These are phyloP conservation scores for Sinosuthora webbiana DNA, from an alignment of 2,113 vertebrate genomes.

Conservation along the genomic window DNA sequence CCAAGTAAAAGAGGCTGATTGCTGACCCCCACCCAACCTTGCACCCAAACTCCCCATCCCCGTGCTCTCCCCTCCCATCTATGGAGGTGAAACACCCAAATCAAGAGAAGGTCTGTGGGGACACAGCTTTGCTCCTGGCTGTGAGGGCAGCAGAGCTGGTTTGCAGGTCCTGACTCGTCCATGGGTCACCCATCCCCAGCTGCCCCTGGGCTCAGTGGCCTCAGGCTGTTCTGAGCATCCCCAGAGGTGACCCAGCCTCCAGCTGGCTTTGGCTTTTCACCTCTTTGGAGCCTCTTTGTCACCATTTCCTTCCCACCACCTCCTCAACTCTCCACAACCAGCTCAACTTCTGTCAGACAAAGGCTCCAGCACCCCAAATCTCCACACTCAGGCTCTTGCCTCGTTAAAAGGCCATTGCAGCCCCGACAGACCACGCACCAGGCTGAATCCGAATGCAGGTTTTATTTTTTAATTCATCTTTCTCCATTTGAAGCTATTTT, in stretches of 20 bases:
- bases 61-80: not conserved
- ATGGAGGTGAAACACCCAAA: not conserved
- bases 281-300: not conserved
- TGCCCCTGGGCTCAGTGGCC: fast-evolving
- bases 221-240: not conserved
- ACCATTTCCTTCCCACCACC: not conserved
- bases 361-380: not conserved
- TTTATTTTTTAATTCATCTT: constrained; percentile 78
- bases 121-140: not conserved
- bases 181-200: not conserved
- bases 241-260: not conserved
- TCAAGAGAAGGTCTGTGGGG: not conserved
- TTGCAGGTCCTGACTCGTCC: fast-evolving
- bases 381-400: fast-evolving
- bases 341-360: not conserved
- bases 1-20: not conserved
- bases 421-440: not conserved
- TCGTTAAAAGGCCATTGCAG: not conserved
- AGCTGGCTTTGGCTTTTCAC: not conserved
- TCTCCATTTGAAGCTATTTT: constrained; percentile 85
- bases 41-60: not conserved
- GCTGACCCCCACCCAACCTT: not conserved
- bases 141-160: not conserved
- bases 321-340: not conserved
- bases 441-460: constrained; percentile 76